A percentile compares a stretch with the other conserved stretches of the same genome.
These are phyloP conservation scores for Caenorhabditis macrosperma DNA, from an alignment of 2,888 invertebrate genomes.

Conservation along the genomic window DNA sequence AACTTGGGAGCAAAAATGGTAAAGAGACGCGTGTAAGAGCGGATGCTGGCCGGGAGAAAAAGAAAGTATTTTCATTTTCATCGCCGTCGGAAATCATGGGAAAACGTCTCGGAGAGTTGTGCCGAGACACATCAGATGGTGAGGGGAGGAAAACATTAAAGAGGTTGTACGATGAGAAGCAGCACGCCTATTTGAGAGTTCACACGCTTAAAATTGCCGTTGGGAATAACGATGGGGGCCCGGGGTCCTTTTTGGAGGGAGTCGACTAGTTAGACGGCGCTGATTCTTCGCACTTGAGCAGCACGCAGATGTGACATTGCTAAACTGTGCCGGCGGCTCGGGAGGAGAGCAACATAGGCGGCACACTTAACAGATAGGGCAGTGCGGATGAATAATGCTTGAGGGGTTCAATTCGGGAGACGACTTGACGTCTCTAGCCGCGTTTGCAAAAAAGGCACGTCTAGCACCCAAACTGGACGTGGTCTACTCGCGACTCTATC, in stretches of 20 bases:
- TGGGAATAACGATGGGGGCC: conserved; percentile 54
- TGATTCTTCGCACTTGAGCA: conserved; percentile 51
- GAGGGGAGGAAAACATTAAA: conserved; percentile 40
- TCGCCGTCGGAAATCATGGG: conserved; percentile 3
- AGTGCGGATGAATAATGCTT: conserved; percentile 33
- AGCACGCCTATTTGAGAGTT: conserved; percentile 50
- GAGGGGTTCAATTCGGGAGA: conserved; percentile 11
- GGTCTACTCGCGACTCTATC: conserved; percentile 17
- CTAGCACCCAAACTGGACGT: conserved; percentile 23
- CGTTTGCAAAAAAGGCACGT: conserved; percentile 19
- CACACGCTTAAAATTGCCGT: conserved; percentile 62
- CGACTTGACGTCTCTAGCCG: conserved; percentile 18
- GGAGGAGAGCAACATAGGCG: conserved; percentile 8
- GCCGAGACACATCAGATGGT: conserved; percentile 23
- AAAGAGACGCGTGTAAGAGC: too few relatives aligned
- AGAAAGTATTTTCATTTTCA: conserved; percentile 7
- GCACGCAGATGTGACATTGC: conserved; percentile 37
- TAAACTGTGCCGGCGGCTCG: conserved; percentile 51
- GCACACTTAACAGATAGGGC: conserved; percentile 48
- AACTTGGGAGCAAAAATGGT: too few relatives aligned
- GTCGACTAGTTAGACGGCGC: conserved; percentile 37
- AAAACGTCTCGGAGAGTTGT: conserved; percentile 17
- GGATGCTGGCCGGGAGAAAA: background rate
- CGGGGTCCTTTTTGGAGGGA: conserved; percentile 17
- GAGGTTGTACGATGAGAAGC: conserved; percentile 49